A percentile compares a stretch with the other conserved stretches of the same genome.
phyloP scores from a whole-genome alignment of 2,113 vertebrate genomes.

The Tenrec ecaudatus region DNA sequence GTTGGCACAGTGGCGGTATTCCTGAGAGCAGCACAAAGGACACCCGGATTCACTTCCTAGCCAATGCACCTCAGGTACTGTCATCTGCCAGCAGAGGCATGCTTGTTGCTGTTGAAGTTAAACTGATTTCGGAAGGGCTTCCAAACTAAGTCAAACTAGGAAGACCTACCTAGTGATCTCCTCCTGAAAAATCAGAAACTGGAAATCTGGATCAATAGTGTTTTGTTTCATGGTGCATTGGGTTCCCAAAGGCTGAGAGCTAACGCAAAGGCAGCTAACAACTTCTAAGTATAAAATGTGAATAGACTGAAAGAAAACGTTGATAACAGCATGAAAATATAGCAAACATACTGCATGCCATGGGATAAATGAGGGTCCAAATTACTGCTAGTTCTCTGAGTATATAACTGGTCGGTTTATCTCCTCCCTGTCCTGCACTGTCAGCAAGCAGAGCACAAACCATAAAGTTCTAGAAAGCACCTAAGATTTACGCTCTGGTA shows the following conservation, averaged over 20 bases:
- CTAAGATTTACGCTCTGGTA: background rate
- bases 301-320: background rate
- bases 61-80: background rate
- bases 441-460: constrained; percentile 1
- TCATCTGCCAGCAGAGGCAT: background rate
- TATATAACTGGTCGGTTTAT: too few relatives aligned
- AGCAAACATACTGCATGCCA: background rate
- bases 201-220: background rate
- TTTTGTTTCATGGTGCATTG: background rate
- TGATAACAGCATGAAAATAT: background rate
- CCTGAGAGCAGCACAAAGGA: too few relatives aligned
- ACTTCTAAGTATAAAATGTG: background rate
- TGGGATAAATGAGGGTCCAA: background rate
- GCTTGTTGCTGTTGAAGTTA: background rate
- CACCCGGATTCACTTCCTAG: background rate
- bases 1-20: too few relatives aligned
- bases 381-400: background rate
- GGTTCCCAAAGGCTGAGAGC: background rate
- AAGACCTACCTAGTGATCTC: too few relatives aligned
- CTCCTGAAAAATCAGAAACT: too few relatives aligned
- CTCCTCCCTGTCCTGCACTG: background rate
- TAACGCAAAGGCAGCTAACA: background rate
- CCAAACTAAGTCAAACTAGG: background rate
- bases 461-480: background rate
- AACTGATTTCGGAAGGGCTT: background rate